Evolutionary conservation across 2,888 invertebrate species (phyloP), one percentile per base, ranked within the genome.

Genomic region (Phyllotreta cruciferae): DNA sequence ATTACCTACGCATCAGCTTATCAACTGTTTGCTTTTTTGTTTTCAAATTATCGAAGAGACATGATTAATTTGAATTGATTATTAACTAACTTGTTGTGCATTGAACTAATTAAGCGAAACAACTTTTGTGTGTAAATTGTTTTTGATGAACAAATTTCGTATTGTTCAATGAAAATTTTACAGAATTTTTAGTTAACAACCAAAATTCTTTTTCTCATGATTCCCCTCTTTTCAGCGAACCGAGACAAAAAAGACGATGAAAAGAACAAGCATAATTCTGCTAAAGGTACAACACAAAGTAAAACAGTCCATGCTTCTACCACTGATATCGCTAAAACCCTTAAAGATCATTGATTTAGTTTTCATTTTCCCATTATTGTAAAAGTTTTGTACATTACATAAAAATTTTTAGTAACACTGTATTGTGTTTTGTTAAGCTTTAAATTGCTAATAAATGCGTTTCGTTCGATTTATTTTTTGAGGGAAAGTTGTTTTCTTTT

Each of bases 221-320:
- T 63, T 65, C 63, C 70, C 72, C 73, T 72, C 71, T 75, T 79
- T 79, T 79, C 78, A 80, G 80, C 77, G 67, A 78, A 73, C 73
- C 78, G 79, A 74, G 78, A 78, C 74, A 78, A 77, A 78, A 78
- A 78, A 75, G 77, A 77, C 69, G 77, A 79, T 67, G 79, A 79
- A 72, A 77, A 76, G 76, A 78, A 76, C 73, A 77, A 77, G 75
- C 77, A 76, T 73, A 79, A 73, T 74, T 77, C 78, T 74, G 75
- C 78, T 74, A 79, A 78, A 77, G 77, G 79, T 73, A 79, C 76
- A 73, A 74, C 76, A 72, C 76, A 76, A 72, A 70, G 70, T 73
- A 76, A 77, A 76, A 73, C 71, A 66, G 68, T 71, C 72, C 73
- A 74, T 73, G 71, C 73, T 73, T 73, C 74, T 63, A 66, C 70